These are phyloP conservation scores for Spodoptera exigua DNA, from an alignment of 2,888 invertebrate species.

Conservation along the genomic window DNA sequence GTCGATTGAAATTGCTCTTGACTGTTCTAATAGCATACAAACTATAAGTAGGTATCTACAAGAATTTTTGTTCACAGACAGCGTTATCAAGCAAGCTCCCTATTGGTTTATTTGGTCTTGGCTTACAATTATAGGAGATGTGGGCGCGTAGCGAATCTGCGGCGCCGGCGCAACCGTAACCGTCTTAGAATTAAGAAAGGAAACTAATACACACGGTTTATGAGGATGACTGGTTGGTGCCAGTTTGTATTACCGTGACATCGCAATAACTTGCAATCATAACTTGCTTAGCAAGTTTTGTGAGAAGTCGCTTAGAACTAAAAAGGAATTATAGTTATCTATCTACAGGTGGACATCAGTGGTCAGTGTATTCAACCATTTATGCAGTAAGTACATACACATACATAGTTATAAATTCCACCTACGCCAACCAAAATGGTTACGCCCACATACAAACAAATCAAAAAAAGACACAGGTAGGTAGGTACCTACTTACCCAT, in stretches of 20 bases:
- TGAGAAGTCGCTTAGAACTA: conserved; percentile 10
- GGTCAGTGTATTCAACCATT: not conserved
- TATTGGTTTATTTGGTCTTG: conserved; percentile 65
- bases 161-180: conserved; percentile 72
- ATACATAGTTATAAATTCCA: conserved; percentile 26
- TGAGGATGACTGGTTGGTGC: conserved; percentile 50
- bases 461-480: conserved; percentile 16
- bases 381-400: too few relatives aligned
- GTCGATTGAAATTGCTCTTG: too few relatives aligned
- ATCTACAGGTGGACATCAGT: conserved; percentile 1
- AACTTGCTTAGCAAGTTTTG: conserved; percentile 39
- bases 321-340: conserved; percentile 8
- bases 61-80: conserved; percentile 49
- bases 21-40: too few relatives aligned
- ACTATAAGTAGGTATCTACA: not conserved
- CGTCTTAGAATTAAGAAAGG: conserved; percentile 64
- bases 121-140: conserved; percentile 67
- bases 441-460: conserved; percentile 26
- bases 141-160: conserved; percentile 73
- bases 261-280: conserved; percentile 49
- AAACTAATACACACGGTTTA: conserved; percentile 59
- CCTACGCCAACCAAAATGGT: conserved; percentile 21
- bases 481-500: not conserved
- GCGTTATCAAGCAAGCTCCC: conserved; percentile 56
- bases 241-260: conserved; percentile 58